Evolutionary conservation across 2,888 invertebrate species (phyloP).

Genomic region (Dicycla oo): DNA sequence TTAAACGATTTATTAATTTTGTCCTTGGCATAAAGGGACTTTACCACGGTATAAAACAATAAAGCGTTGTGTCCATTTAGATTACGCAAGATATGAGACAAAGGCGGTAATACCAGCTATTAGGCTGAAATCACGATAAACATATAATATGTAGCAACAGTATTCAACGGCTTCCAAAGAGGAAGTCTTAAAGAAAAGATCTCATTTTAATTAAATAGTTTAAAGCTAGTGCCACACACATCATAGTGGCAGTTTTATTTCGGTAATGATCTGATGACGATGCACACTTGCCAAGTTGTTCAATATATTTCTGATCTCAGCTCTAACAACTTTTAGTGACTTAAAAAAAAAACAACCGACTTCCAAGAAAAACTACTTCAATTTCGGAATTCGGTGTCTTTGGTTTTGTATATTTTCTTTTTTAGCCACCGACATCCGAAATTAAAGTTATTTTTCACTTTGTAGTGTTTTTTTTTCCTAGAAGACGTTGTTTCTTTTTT

Average conservation of each 20-base stretch:
- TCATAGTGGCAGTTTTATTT: not conserved
- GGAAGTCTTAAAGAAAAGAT: conserved; percentile 19
- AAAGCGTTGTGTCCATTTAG: conserved; percentile 14
- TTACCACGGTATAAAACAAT: conserved; percentile 28
- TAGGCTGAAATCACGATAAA: conserved; percentile 28
- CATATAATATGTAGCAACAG: not conserved
- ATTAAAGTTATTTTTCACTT: too few species aligned
- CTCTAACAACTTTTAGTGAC: too few species aligned
- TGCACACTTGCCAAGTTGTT: not conserved
- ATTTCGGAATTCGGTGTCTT: too few species aligned
- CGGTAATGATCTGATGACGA: not conserved
- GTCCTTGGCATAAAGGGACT: conserved; percentile 18
- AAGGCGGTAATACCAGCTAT: conserved; percentile 31
- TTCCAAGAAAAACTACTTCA: too few species aligned
- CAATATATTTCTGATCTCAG: not conserved
- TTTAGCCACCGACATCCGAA: too few species aligned
- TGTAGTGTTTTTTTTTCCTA: too few species aligned
- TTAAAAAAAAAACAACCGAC: too few species aligned
- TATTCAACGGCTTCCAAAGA: conserved; percentile 3
- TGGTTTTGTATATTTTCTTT: too few species aligned
- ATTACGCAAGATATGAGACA: conserved; percentile 48
- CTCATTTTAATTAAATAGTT: not conserved
- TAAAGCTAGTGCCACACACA: not conserved
- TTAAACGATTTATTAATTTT: not conserved
- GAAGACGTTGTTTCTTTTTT: too few species aligned